phyloP scores from a whole-genome alignment of 2,888 invertebrate genomes.

The Acronicta psi region DNA sequence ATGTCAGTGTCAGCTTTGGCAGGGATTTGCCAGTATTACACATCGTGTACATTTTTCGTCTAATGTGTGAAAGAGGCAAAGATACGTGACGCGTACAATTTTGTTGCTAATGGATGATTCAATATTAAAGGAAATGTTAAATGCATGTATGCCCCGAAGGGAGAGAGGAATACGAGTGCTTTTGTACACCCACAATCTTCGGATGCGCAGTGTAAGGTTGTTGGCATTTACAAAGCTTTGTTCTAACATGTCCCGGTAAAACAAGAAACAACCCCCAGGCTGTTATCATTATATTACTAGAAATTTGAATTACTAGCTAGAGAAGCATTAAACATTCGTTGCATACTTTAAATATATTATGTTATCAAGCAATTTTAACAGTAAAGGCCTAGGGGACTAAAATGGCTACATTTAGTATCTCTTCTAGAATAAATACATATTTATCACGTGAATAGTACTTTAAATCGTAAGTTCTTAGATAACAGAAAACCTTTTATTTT shows the following conservation, averaged over 20 bases:
- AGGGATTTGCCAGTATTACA: conserved; percentile 41
- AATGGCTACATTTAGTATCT: too few relatives aligned
- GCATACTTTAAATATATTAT: too few relatives aligned
- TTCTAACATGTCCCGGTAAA: neutral
- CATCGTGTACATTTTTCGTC: conserved; percentile 24
- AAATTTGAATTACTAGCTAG: too few relatives aligned
- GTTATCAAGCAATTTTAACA: too few relatives aligned
- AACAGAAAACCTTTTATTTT: too few relatives aligned
- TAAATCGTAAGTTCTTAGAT: too few relatives aligned
- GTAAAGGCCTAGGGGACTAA: too few relatives aligned
- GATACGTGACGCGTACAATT: conserved; percentile 23
- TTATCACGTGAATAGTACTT: too few relatives aligned
- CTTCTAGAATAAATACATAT: too few relatives aligned
- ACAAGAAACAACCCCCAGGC: neutral
- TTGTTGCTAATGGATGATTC: conserved; percentile 11
- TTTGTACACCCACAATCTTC: too few relatives aligned
- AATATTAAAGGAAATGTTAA: conserved; percentile 1
- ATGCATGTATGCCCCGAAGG: neutral
- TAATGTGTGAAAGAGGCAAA: conserved; percentile 21
- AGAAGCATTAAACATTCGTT: too few relatives aligned
- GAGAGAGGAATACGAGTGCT: neutral
- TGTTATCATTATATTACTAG: neutral
- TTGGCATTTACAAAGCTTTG: neutral
- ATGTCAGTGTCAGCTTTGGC: conserved; percentile 38
- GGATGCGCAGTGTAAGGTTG: neutral